A percentile compares a stretch with the other conserved stretches of the same genome.
phyloP scores from a whole-genome alignment of 2,113 vertebrate genomes.

The Centropus bengalensis region DNA sequence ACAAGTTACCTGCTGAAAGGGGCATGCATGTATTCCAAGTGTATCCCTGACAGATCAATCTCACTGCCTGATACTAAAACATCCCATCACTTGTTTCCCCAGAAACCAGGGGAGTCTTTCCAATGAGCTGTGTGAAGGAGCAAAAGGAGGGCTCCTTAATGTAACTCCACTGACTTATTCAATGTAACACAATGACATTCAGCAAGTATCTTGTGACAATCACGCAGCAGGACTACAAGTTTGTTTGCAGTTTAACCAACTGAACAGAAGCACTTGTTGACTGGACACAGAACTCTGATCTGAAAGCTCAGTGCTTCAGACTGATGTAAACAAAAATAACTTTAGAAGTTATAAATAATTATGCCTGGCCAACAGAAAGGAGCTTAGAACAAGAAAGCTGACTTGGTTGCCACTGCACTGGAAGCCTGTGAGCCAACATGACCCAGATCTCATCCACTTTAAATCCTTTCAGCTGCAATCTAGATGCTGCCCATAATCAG shows the following conservation, averaged over 20 bases:
- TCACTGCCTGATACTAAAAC: neutral
- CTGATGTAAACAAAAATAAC: neutral
- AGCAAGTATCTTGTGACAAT: neutral
- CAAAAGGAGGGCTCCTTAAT: neutral
- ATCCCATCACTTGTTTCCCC: neutral
- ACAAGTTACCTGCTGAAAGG: neutral
- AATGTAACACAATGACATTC: neutral
- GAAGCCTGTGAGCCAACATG: neutral
- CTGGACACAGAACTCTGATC: neutral
- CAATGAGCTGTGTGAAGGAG: neutral
- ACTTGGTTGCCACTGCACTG: neutral
- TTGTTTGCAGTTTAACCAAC: neutral
- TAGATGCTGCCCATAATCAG: neutral
- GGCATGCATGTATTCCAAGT: neutral
- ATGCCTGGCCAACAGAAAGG: neutral
- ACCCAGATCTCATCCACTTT: neutral
- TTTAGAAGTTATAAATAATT: neutral
- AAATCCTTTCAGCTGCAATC: constrained; percentile 13
- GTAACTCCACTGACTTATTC: neutral
- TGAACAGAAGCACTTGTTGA: neutral
- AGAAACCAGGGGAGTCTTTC: neutral
- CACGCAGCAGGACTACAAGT: neutral
- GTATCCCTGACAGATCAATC: rapidly evolving
- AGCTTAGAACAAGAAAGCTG: neutral
- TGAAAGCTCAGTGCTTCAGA: neutral